Base-by-base conservation (phyloP, 2,797 vertebrate species). In the Netta rufina region DNA sequence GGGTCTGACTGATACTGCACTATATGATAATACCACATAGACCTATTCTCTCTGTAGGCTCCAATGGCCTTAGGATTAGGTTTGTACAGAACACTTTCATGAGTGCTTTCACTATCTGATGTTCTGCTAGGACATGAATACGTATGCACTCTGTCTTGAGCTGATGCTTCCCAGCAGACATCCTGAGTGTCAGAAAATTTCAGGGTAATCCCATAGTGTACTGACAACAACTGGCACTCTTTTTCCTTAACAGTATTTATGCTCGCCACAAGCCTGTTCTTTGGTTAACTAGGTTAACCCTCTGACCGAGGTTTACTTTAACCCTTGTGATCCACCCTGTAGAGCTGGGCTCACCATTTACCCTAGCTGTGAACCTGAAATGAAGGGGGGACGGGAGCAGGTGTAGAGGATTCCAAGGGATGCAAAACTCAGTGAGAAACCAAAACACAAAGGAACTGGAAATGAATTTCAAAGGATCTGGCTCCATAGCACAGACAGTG, bases 191-290 rank as follows among this genome's bases (percentile, higher is more conserved):
- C 84, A 87, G 66, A 85, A 92, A 85, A 86, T 64, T 89, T 76
- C 53, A 91, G 47, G 53, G n/a, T 75, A 93, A 95, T 93, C 95
- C 96, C 83, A 92, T 82, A 64, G 94, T 86, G 87, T 76, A 76
- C 64, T 90, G 92, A 97, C 96, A 97, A 93, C 89, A 97, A 94
- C 79, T 96, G 89, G 74, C 79, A 96, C 90, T 96, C n/a, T 64
- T 94, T 96, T 96, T 96, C 72, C 73, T 92, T 94, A 92, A 79
- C 89, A 92, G 62, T 93, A 92, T 90, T 91, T 96, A 96, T 33
- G 65, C 51, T 94, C 89, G 69, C 17, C 81, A 82, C 83, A 28
- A 95, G 67, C 36, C 80, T 94, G 88, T 87, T 90, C 80, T 95
- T 92, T 79, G 71, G 67, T 95, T 97, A 97, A 95, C 89, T 82